A percentile compares a stretch with the other conserved stretches of the same genome.
Conservation (phyloP, 2,888 invertebrate species). For the Pachymerium ferrugineum region DNA sequence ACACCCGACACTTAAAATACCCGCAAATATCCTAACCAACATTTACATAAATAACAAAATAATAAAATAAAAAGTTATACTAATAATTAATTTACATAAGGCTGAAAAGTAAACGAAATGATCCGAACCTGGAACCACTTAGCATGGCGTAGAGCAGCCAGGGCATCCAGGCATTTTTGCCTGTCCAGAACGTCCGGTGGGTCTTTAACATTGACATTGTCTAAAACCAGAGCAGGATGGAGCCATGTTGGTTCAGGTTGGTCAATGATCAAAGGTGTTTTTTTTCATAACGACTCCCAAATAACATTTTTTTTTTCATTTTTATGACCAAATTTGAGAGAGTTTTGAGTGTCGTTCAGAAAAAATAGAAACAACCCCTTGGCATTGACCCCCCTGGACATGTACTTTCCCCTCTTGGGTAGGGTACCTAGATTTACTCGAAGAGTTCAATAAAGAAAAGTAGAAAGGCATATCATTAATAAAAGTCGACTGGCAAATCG, state of each 20-base stretch:
- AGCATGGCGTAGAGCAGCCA: constrained; percentile 99
- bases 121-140: constrained; percentile 98
- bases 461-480: constrained; percentile 32
- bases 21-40: neutral
- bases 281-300: neutral
- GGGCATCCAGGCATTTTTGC: constrained; percentile 99
- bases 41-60: neutral
- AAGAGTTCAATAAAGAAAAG: constrained; percentile 33
- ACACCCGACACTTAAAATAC: neutral
- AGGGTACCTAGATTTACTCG: constrained; percentile 38
- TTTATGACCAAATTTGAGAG: neutral
- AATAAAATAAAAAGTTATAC: neutral
- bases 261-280: constrained; percentile 21
- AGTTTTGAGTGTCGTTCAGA: neutral
- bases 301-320: neutral
- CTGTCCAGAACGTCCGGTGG: constrained; percentile 92
- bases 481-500: neutral
- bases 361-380: neutral
- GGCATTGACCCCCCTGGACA: constrained; percentile 23
- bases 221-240: constrained; percentile 44
- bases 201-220: constrained; percentile 54
- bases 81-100: constrained; percentile 42
- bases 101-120: constrained; percentile 46
- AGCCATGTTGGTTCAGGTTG: constrained; percentile 37
- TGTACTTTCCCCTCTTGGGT: constrained; percentile 39